Conservation (phyloP, 2,797 vertebrate genomes). For the Chromobotia macracanthus region DNA sequence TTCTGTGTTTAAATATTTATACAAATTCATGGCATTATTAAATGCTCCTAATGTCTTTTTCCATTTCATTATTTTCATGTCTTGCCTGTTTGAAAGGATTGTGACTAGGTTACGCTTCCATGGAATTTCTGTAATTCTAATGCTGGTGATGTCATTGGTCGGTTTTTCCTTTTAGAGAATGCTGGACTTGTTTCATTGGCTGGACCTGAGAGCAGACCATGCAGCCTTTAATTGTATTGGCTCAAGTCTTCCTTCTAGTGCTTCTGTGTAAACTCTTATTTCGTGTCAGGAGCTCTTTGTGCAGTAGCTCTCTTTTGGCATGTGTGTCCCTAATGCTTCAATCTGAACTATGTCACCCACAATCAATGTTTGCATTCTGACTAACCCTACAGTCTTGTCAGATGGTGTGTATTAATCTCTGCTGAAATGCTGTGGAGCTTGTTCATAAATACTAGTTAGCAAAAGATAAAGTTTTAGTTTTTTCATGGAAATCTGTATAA, state of each 20-base stretch:
- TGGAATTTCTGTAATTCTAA: conserved; percentile 48
- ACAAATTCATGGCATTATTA: not conserved
- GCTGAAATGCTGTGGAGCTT: conserved; percentile 5
- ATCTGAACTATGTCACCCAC: not conserved
- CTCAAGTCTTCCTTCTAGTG: conserved; percentile 37
- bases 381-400: not conserved
- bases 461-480: not conserved
- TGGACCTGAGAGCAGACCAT: conserved; percentile 48
- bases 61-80: not conserved
- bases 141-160: conserved; percentile 46
- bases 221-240: conserved; percentile 43
- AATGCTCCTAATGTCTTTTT: not conserved
- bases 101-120: conserved; percentile 35
- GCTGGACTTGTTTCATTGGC: conserved; percentile 42
- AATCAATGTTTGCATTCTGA: not conserved
- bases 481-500: not conserved
- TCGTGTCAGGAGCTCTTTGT: conserved; percentile 26
- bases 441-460: not conserved
- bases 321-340: conserved; percentile 3
- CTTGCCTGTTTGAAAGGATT: conserved; percentile 1
- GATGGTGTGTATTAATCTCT: not conserved
- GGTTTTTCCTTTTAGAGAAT: conserved; percentile 11
- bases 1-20: not conserved
- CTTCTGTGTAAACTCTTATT: conserved; percentile 35
- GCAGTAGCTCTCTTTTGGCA: conserved; percentile 30